Evolutionary conservation across 2,113 vertebrate genomes (phyloP).

Genomic region (Ifrita kowaldi): DNA sequence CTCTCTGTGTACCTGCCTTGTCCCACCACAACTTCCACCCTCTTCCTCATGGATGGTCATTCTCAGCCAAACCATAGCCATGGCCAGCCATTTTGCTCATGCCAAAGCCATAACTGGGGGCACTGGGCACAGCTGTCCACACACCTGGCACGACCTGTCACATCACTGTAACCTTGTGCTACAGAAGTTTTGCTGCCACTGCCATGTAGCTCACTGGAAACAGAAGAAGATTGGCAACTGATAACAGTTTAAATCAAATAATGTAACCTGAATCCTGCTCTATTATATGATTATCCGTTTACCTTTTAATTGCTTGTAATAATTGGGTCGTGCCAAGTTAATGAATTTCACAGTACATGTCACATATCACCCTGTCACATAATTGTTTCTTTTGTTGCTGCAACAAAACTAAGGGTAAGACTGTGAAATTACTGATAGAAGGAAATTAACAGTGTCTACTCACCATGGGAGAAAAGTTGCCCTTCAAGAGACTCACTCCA

Average conservation of each 20-base stretch:
- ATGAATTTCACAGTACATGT: neutral
- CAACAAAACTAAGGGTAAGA: neutral
- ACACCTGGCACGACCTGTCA: neutral
- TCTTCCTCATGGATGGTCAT: neutral
- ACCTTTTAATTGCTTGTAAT: neutral
- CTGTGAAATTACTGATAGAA: neutral
- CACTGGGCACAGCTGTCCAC: rapidly evolving
- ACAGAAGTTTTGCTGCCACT: neutral
- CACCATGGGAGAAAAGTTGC: neutral
- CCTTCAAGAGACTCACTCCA: neutral
- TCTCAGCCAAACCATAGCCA: neutral
- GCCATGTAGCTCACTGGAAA: neutral
- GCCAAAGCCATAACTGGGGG: neutral
- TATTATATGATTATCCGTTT: neutral
- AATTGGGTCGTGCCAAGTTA: neutral
- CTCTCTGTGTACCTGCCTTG: neutral
- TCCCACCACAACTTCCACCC: neutral
- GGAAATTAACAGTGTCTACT: neutral
- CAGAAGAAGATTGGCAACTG: neutral
- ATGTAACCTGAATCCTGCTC: neutral
- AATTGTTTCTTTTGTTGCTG: neutral
- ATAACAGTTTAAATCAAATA: neutral
- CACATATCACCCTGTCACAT: neutral
- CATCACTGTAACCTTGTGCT: neutral
- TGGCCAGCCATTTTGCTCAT: rapidly evolving